Evolutionary conservation across 2,888 invertebrate species (phyloP).

Genomic region (Drosophila cracens): DNA sequence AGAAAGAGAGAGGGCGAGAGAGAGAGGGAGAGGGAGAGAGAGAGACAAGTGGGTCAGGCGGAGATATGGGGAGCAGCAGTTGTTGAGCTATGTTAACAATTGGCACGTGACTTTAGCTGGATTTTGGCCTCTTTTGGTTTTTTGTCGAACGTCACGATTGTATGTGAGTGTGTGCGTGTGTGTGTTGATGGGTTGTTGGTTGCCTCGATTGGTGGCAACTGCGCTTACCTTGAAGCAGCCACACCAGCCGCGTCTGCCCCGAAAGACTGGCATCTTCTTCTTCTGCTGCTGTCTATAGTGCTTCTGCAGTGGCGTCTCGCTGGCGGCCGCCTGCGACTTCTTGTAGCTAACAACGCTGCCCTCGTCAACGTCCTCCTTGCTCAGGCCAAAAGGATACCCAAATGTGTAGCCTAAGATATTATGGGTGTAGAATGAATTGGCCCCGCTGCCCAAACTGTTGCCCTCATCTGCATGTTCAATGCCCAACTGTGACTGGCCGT

Average conservation of each 20-base stretch:
- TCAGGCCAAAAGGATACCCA: slow-evolving; percentile 78
- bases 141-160: neutral
- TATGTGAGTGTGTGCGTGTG: neutral
- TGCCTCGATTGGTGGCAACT: slow-evolving; percentile 19
- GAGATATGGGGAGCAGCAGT: neutral
- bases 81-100: slow-evolving; percentile 27
- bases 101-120: slow-evolving; percentile 49
- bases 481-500: slow-evolving; percentile 39
- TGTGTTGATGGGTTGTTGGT: neutral
- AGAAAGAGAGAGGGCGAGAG: too few species aligned
- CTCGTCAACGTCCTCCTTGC: slow-evolving; percentile 55
- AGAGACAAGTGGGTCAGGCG: slow-evolving; percentile 27
- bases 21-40: neutral
- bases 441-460: slow-evolving; percentile 62
- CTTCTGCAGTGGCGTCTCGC: slow-evolving; percentile 84
- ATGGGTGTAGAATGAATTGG: slow-evolving; percentile 82
- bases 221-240: slow-evolving; percentile 92
- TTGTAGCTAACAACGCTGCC: slow-evolving; percentile 31
- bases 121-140: neutral
- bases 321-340: slow-evolving; percentile 44
- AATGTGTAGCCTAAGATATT: slow-evolving; percentile 84
- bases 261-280: slow-evolving; percentile 88
- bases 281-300: slow-evolving; percentile 85
- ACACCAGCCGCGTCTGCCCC: slow-evolving; percentile 89
- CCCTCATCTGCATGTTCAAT: slow-evolving; percentile 62